Conservation (phyloP, 1,140 invertebrate species). For the Heterodera schachtii region DNA sequence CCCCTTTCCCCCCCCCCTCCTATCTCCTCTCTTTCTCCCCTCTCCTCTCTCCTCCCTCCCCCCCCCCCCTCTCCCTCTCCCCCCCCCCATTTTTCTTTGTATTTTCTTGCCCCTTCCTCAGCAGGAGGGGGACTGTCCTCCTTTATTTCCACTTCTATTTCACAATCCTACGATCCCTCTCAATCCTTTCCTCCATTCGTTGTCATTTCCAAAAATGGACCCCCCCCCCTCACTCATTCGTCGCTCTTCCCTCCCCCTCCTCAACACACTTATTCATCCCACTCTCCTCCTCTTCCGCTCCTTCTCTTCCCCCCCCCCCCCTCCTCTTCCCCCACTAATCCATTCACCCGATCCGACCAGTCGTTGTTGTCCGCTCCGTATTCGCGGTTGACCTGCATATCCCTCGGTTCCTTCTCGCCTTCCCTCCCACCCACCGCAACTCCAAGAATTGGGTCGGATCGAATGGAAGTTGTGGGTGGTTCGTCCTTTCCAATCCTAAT, state of each 20-base stretch:
- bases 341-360: background rate
- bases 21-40: background rate
- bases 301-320: background rate
- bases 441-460: background rate
- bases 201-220: constrained; percentile 1
- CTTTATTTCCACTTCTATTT: background rate
- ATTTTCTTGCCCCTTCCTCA: no score
- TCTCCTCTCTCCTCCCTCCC: background rate
- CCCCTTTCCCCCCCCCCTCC: background rate
- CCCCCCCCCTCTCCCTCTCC: background rate
- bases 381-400: constrained; percentile 17
- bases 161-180: background rate
- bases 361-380: background rate
- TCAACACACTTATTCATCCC: background rate
- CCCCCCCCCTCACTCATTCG: background rate
- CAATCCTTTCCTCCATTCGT: background rate
- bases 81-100: no score
- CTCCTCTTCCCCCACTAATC: background rate
- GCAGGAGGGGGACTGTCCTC: no score
- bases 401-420: background rate
- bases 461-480: background rate
- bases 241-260: background rate
- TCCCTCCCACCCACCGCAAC: background rate
- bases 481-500: background rate
- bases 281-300: no score